Evolutionary conservation across 2,113 vertebrate genomes (phyloP).

Genomic region (Empidonax alnorum): DNA sequence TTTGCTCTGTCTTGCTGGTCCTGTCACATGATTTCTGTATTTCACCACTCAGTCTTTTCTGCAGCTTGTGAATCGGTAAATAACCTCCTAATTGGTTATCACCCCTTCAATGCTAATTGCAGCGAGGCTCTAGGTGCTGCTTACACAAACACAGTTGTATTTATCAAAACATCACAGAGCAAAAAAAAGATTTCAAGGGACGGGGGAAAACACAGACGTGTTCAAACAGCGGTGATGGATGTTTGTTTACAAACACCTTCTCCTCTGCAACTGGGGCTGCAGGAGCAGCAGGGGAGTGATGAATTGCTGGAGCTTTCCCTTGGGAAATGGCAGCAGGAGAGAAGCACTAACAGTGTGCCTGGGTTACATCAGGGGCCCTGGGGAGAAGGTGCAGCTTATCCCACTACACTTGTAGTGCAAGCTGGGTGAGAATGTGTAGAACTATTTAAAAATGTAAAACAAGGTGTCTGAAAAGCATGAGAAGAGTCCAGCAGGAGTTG

Average conservation of each 20-base stretch:
- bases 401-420: fast-evolving
- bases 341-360: background rate
- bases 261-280: constrained; percentile 3
- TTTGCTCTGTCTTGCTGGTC: background rate
- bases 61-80: background rate
- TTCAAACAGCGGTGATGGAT: background rate
- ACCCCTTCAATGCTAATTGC: background rate
- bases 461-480: fast-evolving
- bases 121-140: background rate
- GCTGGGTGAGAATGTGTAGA: background rate
- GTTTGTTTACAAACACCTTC: background rate
- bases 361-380: background rate
- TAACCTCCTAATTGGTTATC: background rate
- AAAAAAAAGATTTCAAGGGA: background rate
- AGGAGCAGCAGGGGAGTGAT: background rate
- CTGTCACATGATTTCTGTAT: background rate
- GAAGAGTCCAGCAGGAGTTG: background rate
- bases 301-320: background rate
- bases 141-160: background rate
- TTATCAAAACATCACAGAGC: background rate
- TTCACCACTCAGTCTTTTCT: background rate
- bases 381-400: background rate
- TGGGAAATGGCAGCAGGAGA: background rate
- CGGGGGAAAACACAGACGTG: background rate
- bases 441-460: background rate